phyloP scores from a whole-genome alignment of 2,888 invertebrate species.

The Hypselothyrea guttata region DNA sequence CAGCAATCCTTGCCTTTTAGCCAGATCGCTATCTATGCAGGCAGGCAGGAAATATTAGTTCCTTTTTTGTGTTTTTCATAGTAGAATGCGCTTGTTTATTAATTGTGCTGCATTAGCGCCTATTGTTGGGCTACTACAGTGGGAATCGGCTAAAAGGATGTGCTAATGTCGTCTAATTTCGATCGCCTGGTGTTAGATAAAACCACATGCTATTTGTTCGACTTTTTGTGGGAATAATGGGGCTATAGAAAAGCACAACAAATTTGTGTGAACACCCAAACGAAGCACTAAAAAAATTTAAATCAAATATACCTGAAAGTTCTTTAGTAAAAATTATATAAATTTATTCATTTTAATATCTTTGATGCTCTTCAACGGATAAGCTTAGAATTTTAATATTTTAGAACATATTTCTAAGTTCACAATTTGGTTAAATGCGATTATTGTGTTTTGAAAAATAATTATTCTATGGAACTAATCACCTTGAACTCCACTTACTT shows the following conservation, averaged over 20 bases:
- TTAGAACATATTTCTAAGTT: too few species aligned
- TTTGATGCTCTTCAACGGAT: too few species aligned
- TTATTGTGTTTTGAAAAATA: too few species aligned
- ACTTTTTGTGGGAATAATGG: not conserved
- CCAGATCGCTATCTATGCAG: slow-evolving; percentile 52
- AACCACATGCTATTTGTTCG: slow-evolving; percentile 3
- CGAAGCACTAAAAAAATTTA: too few species aligned
- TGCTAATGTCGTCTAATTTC: slow-evolving; percentile 64
- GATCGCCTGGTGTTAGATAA: slow-evolving; percentile 49
- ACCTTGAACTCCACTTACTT: not conserved
- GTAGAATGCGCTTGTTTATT: slow-evolving; percentile 49
- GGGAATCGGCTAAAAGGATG: slow-evolving; percentile 45
- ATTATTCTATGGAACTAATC: too few species aligned
- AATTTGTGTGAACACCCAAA: too few species aligned
- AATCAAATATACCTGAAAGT: too few species aligned
- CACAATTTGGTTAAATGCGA: too few species aligned
- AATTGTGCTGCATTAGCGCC: slow-evolving; percentile 71
- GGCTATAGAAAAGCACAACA: not conserved
- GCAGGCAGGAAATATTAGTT: slow-evolving; percentile 69
- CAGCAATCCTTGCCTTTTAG: slow-evolving; percentile 66
- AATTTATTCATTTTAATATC: too few species aligned
- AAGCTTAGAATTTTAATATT: too few species aligned
- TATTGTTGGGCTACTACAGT: slow-evolving; percentile 50
- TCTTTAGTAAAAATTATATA: too few species aligned
- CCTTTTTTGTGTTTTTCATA: slow-evolving; percentile 1